Evolutionary conservation across 2,113 vertebrate genomes (phyloP).

Genomic region (Mustelus asterias): DNA sequence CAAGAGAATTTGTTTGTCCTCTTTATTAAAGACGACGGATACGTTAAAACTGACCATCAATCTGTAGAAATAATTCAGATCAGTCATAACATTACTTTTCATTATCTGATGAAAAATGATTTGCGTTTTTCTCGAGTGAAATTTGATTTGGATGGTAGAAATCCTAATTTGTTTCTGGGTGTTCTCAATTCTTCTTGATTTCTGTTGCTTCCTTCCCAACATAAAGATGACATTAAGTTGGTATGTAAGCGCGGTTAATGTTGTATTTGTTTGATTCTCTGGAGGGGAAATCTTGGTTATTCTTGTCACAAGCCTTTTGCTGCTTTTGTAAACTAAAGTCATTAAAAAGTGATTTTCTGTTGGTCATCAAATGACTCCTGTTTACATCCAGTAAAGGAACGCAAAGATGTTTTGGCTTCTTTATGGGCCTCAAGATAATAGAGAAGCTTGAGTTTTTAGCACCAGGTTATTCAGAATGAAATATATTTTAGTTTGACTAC

Average conservation of each 20-base stretch:
- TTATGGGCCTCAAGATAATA: neutral
- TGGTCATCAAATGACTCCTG: neutral
- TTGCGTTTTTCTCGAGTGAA: neutral
- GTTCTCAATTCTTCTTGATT: neutral
- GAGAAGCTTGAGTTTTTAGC: neutral
- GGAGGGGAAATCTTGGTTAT: neutral
- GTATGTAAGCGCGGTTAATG: neutral
- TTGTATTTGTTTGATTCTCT: neutral
- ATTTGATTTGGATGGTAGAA: neutral
- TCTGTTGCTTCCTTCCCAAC: neutral
- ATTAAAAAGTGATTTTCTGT: neutral
- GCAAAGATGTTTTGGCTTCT: neutral
- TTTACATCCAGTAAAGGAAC: neutral
- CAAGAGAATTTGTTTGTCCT: neutral
- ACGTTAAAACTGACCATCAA: neutral
- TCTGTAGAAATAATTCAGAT: neutral
- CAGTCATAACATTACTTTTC: neutral
- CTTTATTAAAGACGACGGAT: neutral
- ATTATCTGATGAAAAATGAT: neutral
- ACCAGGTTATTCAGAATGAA: neutral
- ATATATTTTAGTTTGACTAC: neutral
- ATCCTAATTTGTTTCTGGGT: neutral
- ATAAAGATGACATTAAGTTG: neutral
- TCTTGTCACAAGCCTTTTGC: neutral
- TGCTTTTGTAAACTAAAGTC: neutral